Evolutionary conservation across 2,888 invertebrate genomes (phyloP), one percentile per base, ranked within the genome.

Genomic region (Drosophila sordidapex): DNA sequence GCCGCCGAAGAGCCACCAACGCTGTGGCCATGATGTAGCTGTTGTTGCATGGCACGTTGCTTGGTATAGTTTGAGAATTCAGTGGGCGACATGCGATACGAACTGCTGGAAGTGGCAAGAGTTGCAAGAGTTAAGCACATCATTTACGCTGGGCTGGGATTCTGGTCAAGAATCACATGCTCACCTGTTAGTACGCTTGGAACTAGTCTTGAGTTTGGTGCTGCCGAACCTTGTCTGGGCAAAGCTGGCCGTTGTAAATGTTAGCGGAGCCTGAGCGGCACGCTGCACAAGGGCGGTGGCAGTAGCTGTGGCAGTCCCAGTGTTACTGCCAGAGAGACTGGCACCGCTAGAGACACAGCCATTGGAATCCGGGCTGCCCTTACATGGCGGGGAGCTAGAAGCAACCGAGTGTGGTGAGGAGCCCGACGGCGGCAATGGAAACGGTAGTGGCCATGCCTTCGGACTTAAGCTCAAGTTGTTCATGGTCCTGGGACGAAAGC

Each of bases 161-260:
- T 33, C 21, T 53, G 11, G 7, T 52, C 33, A 33, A 21, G 21
- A 31, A n/a, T 8, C 13, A 4, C 8, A 33, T 67, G 48, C 73
- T 74, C 27, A 96, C 96, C 96, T 97, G 94, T 98, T 98, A 90
- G 97, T 97, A 91, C 97, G 95, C 94, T 98, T 98, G 95, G 96
- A 98, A 95, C 96, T 98, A 90, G 98, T 98, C 94, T 99, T 99
- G 92, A 99, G 95, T 94, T 99, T 99, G 93, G 99, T 99, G 94
- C 98, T 98, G 92, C 99, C 99, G 94, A 99, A 99, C 94, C 99
- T 99, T 89, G 99, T 99, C 95, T 99, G 98, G 92, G 99, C 99
- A 95, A 99, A 99, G 68, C 98, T 98, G 81, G 99, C 99, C 62
- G 99, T 99, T 79, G 99, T 99, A 94, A 99, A 98, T 81, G 97